A percentile compares a stretch with the other conserved stretches of the same genome.
phyloP scores from a whole-genome alignment of 2,797 vertebrate genomes.

The Taeniopygia guttata region DNA sequence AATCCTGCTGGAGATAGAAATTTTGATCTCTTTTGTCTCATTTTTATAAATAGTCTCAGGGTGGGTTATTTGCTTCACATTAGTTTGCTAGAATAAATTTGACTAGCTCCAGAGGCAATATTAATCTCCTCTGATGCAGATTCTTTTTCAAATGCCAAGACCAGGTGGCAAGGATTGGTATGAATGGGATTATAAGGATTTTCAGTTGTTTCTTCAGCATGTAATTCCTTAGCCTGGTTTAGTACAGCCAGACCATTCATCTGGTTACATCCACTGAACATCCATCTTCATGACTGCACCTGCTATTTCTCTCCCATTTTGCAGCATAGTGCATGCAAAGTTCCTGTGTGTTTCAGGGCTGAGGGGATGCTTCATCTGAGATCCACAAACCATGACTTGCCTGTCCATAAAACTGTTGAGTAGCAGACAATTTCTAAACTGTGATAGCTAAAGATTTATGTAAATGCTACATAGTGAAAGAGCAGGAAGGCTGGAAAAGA shows the following conservation, averaged over 20 bases:
- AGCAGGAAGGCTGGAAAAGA: not conserved
- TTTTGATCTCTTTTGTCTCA: not conserved
- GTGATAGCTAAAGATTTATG: not conserved
- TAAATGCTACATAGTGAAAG: not conserved
- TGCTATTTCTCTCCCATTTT: not conserved
- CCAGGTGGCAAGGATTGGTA: not conserved
- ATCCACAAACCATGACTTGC: not conserved
- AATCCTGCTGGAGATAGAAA: conserved; percentile 6
- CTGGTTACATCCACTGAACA: fast-evolving
- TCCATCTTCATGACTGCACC: not conserved
- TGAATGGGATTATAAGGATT: not conserved
- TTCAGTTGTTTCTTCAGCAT: not conserved
- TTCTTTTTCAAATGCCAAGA: not conserved
- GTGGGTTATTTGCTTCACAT: not conserved
- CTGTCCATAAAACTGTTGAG: not conserved
- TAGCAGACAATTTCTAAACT: not conserved
- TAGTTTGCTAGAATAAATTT: conserved; percentile 7
- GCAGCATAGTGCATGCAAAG: not conserved
- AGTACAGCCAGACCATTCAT: not conserved
- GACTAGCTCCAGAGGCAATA: not conserved
- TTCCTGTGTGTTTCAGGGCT: not conserved
- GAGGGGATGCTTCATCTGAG: not conserved
- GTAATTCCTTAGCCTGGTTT: not conserved
- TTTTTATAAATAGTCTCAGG: not conserved
- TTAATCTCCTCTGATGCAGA: conserved; percentile 14